Percentiles rank a stretch among this genome's conserved stretches.
Conservation (phyloP, 2,797 vertebrate genomes). For the Diceros bicornis region DNA sequence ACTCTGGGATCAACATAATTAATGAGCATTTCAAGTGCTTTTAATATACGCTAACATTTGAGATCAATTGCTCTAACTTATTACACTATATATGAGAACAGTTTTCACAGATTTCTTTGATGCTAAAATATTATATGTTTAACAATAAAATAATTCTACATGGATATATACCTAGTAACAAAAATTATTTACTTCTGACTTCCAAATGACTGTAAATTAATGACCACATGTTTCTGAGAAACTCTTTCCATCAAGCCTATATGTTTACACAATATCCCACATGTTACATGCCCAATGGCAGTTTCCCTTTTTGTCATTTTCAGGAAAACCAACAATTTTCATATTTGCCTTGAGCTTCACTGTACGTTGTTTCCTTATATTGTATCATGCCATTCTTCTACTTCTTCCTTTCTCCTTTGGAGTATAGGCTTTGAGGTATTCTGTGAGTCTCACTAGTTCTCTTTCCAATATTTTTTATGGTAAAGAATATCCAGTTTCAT, state of each 20-base stretch:
- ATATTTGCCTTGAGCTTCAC: not conserved
- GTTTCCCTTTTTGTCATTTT: not conserved
- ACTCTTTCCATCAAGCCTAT: slow-evolving; percentile 15
- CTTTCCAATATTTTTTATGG: not conserved
- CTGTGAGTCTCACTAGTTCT: not conserved
- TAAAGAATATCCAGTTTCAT: not conserved
- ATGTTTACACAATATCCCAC: not conserved
- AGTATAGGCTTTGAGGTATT: not conserved
- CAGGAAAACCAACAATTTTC: not conserved
- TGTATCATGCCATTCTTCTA: not conserved
- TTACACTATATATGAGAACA: not conserved
- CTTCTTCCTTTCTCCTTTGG: not conserved
- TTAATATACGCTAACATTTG: not conserved
- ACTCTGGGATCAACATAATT: not conserved
- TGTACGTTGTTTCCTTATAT: not conserved
- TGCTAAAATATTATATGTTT: not conserved
- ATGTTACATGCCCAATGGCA: not conserved
- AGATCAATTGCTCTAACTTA: not conserved
- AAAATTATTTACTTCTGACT: not conserved
- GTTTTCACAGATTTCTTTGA: not conserved
- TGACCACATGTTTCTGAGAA: not conserved
- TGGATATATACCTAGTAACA: not conserved
- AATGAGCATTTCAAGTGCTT: not conserved
- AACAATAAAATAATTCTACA: not conserved
- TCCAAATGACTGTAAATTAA: not conserved